Conservation (phyloP, 2,113 vertebrate species). For the Apaloderma vittatum region DNA sequence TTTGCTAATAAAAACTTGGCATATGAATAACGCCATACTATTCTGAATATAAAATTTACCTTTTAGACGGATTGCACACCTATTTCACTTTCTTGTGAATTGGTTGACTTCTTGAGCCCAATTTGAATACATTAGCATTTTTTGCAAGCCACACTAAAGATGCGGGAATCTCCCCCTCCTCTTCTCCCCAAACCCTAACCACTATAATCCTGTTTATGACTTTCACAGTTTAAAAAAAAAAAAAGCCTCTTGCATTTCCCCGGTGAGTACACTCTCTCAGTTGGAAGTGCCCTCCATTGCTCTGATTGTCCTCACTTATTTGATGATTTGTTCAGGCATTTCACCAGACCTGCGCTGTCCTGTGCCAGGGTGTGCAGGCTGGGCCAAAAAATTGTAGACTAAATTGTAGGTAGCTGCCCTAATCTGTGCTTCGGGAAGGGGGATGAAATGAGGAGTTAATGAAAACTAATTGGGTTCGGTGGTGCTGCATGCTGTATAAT, state of each 20-base stretch:
- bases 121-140: background rate
- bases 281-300: background rate
- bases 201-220: background rate
- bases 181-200: rapidly evolving
- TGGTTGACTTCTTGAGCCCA: background rate
- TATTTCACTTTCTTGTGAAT: background rate
- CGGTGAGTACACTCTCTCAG: background rate
- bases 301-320: background rate
- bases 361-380: background rate
- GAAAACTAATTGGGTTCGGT: background rate
- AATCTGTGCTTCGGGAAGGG: background rate
- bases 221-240: background rate
- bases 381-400: background rate
- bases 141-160: background rate
- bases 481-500: background rate
- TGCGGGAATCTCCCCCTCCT: background rate
- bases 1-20: background rate
- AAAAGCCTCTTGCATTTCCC: background rate
- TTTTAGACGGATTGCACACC: background rate
- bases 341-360: background rate
- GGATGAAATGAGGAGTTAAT: background rate
- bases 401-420: background rate
- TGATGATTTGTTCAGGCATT: background rate
- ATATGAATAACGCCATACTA: background rate
- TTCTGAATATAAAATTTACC: background rate